phyloP scores from a whole-genome alignment of 2,797 vertebrate species.

The Tragopan temminckii region DNA sequence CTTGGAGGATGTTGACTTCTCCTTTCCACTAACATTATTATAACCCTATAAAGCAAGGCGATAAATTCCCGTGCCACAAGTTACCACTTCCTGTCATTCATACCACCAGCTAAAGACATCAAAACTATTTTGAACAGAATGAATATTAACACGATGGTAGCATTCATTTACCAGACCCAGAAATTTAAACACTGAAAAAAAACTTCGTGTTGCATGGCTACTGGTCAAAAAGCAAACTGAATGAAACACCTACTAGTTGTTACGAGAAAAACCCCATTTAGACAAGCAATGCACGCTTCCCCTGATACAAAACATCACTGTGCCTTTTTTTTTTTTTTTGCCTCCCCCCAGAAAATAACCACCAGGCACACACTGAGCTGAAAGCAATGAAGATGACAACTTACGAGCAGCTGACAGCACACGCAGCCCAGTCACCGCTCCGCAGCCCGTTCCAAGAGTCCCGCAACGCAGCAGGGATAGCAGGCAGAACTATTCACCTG shows the following conservation, averaged over 20 bases:
- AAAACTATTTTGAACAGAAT: neutral
- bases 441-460: neutral
- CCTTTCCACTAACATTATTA: slow-evolving; percentile 61
- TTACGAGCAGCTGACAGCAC: neutral
- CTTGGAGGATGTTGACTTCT: slow-evolving; percentile 65
- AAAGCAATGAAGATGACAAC: neutral
- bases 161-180: neutral
- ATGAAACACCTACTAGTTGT: neutral
- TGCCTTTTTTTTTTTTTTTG: too few species aligned
- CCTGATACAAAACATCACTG: neutral
- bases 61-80: slow-evolving; percentile 46
- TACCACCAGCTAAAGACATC: neutral
- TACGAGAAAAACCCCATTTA: neutral
- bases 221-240: neutral
- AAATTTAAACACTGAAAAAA: neutral
- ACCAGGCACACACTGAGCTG: neutral
- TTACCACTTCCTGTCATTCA: neutral
- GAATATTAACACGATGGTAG: neutral
- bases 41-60: slow-evolving; percentile 47
- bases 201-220: neutral
- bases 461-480: neutral
- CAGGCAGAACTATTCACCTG: slow-evolving; percentile 34
- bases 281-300: neutral
- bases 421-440: neutral
- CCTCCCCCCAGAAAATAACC: neutral